Base-by-base conservation (phyloP, 2,888 invertebrate species). In the Sinelater perroti region DNA sequence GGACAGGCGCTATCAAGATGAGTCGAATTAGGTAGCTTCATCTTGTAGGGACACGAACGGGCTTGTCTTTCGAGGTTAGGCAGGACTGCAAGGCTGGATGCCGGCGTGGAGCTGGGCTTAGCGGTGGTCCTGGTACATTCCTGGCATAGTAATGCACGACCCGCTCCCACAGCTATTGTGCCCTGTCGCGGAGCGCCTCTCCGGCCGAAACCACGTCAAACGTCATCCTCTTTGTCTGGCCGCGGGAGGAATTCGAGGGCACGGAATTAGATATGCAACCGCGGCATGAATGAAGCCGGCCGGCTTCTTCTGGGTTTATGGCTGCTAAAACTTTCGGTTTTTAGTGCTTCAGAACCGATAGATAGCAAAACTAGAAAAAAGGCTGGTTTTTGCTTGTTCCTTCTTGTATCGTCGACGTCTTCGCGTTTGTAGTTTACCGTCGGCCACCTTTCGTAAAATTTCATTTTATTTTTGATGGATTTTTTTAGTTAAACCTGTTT, bases 81-180 rank as follows among this genome's bases (percentile, higher is more conserved):
- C 26, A 42, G 53, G 51, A 51, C 38, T 42, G 44, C 40, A 44
- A 54, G 53, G 36, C 33, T 26, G 42, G 46, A 44, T 54, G 38
- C 45, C 53, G 31, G 20, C 51, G 47, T 50, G 20, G 38, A 42
- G 40, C 16, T 16, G 20, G 28, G 35, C 58, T 53, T 58, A 40
- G 52, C 53, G 58, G 58, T 58, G 58, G 58, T 58, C 58, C 58
- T 17, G 38, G 55, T 54, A 38, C 54, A 60, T 60, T 60, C 59
- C 59, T 60, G 35, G 36, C 59, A 60, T 60, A 60, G 33, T 54
- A 53, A 42, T 36, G 56, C 21, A 45, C 28, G 45, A 44, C 51
- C 44, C 45, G 54, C 54, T 60, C 59, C 51, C 59, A 60, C 55
- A 55, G 55, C 47, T 45, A 47, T 52, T 52, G 33, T 52, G 16